phyloP scores from a whole-genome alignment of 2,888 invertebrate species.

The Trachelus stipa region DNA sequence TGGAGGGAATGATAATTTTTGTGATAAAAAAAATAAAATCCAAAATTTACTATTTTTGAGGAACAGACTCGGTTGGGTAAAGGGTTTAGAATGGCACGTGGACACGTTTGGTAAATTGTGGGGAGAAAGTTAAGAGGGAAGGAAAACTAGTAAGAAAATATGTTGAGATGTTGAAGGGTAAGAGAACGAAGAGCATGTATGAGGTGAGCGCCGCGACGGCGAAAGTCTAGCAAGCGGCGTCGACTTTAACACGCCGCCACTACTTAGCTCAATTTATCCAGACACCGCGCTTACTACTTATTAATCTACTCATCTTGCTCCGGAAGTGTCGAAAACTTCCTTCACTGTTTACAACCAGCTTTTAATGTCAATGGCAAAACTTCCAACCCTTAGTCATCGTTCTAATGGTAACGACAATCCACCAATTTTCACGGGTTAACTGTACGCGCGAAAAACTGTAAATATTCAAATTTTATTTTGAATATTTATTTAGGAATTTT shows the following conservation, averaged over 20 bases:
- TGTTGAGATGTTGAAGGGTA: not conserved
- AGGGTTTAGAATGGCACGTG: not conserved
- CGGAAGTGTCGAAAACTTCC: not conserved
- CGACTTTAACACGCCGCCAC: slow-evolving; percentile 32
- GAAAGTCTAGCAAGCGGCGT: slow-evolving; percentile 10
- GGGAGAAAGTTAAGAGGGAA: not conserved
- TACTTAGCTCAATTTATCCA: slow-evolving; percentile 35
- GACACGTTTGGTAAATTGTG: not conserved
- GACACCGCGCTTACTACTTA: slow-evolving; percentile 26
- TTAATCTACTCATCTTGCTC: slow-evolving; percentile 26
- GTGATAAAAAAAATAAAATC: not conserved
- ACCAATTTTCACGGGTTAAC: not conserved
- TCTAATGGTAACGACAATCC: not conserved
- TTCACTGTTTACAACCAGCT: not conserved
- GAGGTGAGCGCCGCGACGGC: not conserved
- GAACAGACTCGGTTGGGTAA: not conserved
- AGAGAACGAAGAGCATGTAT: not conserved
- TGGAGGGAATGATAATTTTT: not conserved
- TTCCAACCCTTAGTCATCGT: not conserved
- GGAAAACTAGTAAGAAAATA: not conserved
- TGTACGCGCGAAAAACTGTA: not conserved
- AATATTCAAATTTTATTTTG: not conserved
- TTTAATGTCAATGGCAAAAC: not conserved
- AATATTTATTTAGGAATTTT: not conserved
- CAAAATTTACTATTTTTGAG: not conserved